Base-by-base conservation (phyloP, 2,797 vertebrate genomes). In the Parambassis ranga region DNA sequence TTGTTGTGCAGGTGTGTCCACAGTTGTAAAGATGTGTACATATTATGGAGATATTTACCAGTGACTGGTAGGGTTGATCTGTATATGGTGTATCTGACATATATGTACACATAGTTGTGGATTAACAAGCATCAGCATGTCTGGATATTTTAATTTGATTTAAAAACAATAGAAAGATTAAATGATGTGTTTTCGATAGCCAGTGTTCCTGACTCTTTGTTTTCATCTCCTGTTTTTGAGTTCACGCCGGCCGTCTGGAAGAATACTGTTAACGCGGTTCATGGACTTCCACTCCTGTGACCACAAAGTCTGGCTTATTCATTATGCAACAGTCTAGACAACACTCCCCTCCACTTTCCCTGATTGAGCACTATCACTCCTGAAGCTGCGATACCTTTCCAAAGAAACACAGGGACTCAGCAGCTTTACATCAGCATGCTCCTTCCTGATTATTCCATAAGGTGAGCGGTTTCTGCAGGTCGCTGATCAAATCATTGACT, bases 291-390 rank as follows among this genome's bases (percentile, higher is more conserved):
- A 41, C 51, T 56, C 10, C 46, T 15, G 2, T 43, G 36, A 63
- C 53, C 74, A 43, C 39, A 16, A 55, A 30, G 42, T 83, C 65
- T 19, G 30, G 49, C 28, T 76, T 66, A 71, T 82, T 65, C 30
- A 80, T 78, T 80, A 69, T 86, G 71, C 46, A 80, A 32, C 47
- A 38, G 63, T 72, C 78, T 44, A 74, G 65, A 81, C 71, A 42
- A 41, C 65, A 52, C 57, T 43, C 41, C 57, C 56, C 15, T 42
- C 7, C 20, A 15, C 56, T 59, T 44, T 59, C 51, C 23, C 57
- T 57, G 50, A 61, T 47, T 35, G 46, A 60, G 50, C 27, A 26
- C 33, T 46, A 61, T 73, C 65, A 13, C 47, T 46, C 13, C 6
- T 6, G 3, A 52, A 43, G 31, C 51, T 33, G 26, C 10, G 36